phyloP scores from a whole-genome alignment of 2,113 vertebrate genomes.

The Irena cyanogastra region DNA sequence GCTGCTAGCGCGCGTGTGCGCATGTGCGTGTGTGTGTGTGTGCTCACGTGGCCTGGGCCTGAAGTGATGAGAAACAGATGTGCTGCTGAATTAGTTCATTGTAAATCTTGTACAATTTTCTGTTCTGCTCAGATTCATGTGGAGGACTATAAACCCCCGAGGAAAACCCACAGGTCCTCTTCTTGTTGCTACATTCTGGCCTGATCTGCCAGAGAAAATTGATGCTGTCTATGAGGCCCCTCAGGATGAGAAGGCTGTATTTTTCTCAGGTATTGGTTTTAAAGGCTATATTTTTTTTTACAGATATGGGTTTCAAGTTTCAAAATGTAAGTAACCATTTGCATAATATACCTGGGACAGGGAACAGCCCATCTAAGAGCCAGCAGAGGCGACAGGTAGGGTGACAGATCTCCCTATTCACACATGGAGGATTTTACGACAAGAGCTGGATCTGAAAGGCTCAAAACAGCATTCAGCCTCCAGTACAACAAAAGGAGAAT shows the following conservation, averaged over 20 bases:
- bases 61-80: slow-evolving; percentile 79
- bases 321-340: not conserved
- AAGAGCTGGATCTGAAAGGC: not conserved
- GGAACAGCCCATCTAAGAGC: not conserved
- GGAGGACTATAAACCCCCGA: slow-evolving; percentile 84
- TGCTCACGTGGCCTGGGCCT: not conserved
- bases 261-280: slow-evolving; percentile 86
- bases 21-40: not conserved
- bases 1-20: not conserved
- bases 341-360: not conserved
- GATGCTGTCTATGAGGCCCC: slow-evolving; percentile 95
- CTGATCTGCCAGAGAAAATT: slow-evolving; percentile 89
- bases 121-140: slow-evolving; percentile 84
- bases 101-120: slow-evolving; percentile 61
- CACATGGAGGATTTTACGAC: not conserved
- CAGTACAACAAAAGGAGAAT: not conserved
- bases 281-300: slow-evolving; percentile 84
- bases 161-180: slow-evolving; percentile 87
- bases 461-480: not conserved
- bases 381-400: not conserved
- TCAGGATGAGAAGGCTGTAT: slow-evolving; percentile 89
- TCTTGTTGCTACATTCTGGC: slow-evolving; percentile 93
- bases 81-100: slow-evolving; percentile 79
- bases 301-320: slow-evolving; percentile 72
- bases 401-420: not conserved